Evolutionary conservation across 1,140 invertebrate species (phyloP).

Genomic region (Musca domestica): DNA sequence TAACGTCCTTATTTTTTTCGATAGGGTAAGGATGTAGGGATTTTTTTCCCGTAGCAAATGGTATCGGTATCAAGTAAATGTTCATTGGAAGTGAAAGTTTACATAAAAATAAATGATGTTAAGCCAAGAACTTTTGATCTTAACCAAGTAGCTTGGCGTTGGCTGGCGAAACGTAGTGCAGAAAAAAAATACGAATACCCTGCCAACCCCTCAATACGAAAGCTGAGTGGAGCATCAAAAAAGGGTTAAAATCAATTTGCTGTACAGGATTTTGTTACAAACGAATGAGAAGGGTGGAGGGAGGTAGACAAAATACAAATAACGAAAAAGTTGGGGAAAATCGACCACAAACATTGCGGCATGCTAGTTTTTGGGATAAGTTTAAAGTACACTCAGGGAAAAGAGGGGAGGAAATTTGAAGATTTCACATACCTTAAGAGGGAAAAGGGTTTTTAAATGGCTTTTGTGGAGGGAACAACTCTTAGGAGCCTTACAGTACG

Average conservation of each 20-base stretch:
- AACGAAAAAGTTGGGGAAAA: no score
- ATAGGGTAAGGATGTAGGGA: background rate
- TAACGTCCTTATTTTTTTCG: background rate
- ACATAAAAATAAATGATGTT: constrained; percentile 17
- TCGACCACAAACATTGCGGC: no score
- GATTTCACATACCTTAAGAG: no score
- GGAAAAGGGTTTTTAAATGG: no score
- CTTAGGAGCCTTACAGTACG: no score
- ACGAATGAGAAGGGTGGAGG: no score
- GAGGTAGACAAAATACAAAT: no score
- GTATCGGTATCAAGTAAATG: background rate
- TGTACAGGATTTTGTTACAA: background rate
- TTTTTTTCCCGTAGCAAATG: background rate
- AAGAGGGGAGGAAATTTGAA: no score
- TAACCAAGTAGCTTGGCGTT: background rate
- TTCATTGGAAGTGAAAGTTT: constrained; percentile 6
- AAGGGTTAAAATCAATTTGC: constrained; percentile 5
- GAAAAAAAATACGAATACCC: background rate
- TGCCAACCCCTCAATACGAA: background rate
- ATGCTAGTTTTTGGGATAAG: no score
- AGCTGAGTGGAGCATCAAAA: background rate
- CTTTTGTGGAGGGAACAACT: no score
- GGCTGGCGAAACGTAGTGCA: background rate
- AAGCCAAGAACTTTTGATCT: constrained; percentile 16
- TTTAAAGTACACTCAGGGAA: no score